Percentiles rank a stretch among this genome's conserved stretches.
These are phyloP conservation scores for Cirrhinus molitorella DNA, from an alignment of 2,797 vertebrate species.

Conservation along the genomic window DNA sequence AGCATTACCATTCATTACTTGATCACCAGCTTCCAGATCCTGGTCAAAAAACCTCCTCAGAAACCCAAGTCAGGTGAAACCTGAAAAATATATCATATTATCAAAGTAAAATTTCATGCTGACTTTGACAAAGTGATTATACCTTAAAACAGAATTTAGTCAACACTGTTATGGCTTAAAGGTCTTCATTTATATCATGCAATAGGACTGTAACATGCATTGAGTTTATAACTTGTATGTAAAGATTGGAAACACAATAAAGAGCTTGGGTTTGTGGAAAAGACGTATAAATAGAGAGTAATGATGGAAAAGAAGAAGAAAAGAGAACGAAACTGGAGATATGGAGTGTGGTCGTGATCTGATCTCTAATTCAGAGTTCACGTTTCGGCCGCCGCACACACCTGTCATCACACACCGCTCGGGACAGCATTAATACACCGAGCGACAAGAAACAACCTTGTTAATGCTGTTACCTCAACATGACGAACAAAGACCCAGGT, in stretches of 20 bases:
- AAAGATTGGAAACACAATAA: neutral
- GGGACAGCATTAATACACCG: neutral
- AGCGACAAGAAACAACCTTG: neutral
- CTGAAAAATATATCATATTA: neutral
- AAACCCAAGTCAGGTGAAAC: neutral
- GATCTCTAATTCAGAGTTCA: constrained; percentile 11
- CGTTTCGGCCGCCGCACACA: neutral
- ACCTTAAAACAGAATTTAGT: neutral
- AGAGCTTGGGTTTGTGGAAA: constrained; percentile 5
- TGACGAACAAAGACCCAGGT: constrained; percentile 10
- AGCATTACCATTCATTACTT: neutral
- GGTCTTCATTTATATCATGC: neutral
- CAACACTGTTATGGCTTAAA: neutral
- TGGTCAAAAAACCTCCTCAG: neutral
- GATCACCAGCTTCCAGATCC: too few species aligned
- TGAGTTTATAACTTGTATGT: neutral
- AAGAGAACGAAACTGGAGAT: constrained; percentile 10
- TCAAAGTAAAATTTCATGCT: neutral
- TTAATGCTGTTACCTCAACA: constrained; percentile 35
- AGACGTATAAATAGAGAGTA: neutral
- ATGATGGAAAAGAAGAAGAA: neutral
- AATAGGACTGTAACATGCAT: neutral
- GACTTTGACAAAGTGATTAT: neutral
- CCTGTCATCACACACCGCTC: constrained; percentile 25
- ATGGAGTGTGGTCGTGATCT: constrained; percentile 1